phyloP scores from a whole-genome alignment of 2,797 vertebrate species.

The Morus bassanus region DNA sequence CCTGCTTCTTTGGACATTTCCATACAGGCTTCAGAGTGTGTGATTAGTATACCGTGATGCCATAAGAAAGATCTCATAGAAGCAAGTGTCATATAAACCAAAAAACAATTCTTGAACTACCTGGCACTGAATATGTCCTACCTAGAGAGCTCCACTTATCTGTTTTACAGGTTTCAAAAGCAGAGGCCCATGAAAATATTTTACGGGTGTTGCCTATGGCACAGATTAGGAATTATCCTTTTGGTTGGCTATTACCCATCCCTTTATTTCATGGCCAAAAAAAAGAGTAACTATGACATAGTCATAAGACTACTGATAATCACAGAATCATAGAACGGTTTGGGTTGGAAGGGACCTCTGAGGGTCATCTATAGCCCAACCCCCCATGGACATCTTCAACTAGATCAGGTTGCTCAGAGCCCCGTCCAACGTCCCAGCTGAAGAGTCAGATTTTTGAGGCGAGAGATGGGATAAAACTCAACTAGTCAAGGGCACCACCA shows the following conservation, averaged over 20 bases:
- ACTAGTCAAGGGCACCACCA: not conserved
- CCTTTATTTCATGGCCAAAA: not conserved
- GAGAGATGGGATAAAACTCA: not conserved
- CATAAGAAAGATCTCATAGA: not conserved
- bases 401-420: not conserved
- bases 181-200: not conserved
- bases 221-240: not conserved
- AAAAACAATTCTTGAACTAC: not conserved
- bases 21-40: not conserved
- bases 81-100: not conserved
- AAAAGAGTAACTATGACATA: not conserved
- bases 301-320: not conserved
- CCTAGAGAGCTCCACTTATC: not conserved
- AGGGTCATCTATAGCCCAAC: not conserved
- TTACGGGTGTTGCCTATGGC: not conserved
- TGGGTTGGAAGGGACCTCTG: not conserved
- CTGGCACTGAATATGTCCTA: not conserved
- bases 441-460: not conserved
- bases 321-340: not conserved
- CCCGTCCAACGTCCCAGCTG: not conserved
- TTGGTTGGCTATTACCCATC: not conserved
- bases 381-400: not conserved
- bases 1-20: not conserved
- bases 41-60: not conserved
- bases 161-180: not conserved